Conservation (phyloP, 2,888 invertebrate genomes). For the Fragum fragum region DNA sequence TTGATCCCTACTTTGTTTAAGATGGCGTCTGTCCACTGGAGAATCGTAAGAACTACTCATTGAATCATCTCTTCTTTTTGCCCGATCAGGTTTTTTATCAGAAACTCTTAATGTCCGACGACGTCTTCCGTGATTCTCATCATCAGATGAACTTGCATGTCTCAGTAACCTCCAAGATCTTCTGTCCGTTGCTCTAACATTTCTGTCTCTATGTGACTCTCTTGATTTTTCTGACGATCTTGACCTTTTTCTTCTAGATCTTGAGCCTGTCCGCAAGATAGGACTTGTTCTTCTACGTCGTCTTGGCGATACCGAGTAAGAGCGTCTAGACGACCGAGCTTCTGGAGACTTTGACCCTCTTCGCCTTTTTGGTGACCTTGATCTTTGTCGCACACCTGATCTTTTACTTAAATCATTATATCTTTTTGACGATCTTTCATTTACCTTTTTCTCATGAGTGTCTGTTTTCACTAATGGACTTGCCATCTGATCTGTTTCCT, state of each 20-base stretch:
- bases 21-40: background rate
- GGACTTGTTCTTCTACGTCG: constrained; percentile 11
- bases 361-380: constrained; percentile 22
- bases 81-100: background rate
- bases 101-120: background rate
- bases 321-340: background rate
- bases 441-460: background rate
- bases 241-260: constrained; percentile 27
- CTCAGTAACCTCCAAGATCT: background rate
- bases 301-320: constrained; percentile 17
- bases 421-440: background rate
- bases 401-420: background rate
- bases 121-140: background rate
- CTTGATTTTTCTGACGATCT: constrained; percentile 2
- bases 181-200: background rate
- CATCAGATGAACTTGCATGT: constrained; percentile 3
- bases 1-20: background rate
- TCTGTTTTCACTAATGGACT: background rate
- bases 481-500: too few species aligned
- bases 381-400: background rate
- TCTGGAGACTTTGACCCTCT: constrained; percentile 12
- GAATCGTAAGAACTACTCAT: constrained; percentile 1
- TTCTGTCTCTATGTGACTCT: background rate
- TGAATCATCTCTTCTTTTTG: background rate
- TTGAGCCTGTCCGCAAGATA: background rate